Conservation (phyloP, 1,140 invertebrate species). For the Epicauta chinensis region DNA sequence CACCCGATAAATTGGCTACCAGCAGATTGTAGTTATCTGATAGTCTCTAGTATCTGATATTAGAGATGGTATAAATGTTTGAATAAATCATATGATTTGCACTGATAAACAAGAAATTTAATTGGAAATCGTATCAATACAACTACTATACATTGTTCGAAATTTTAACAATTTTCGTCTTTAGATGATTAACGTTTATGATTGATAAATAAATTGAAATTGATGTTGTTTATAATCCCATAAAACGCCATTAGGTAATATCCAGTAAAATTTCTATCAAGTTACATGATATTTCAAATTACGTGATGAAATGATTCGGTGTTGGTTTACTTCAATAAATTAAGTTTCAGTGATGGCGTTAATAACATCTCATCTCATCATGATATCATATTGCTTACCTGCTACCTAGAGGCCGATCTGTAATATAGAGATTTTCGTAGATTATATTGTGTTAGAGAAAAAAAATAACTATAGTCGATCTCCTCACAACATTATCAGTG, state of each 20-base stretch:
- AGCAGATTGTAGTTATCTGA: conserved; percentile 23
- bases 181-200: too few species aligned
- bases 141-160: too few species aligned
- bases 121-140: too few species aligned
- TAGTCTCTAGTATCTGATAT: conserved; percentile 13
- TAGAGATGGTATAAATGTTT: too few species aligned
- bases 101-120: too few species aligned
- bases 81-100: neutral
- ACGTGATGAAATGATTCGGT: conserved; percentile 7
- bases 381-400: conserved; percentile 9
- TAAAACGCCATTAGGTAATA: conserved; percentile 15
- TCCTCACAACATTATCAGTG: too few species aligned
- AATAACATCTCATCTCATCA: conserved; percentile 6
- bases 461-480: too few species aligned
- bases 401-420: conserved; percentile 2
- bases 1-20: conserved; percentile 40
- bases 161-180: too few species aligned
- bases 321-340: conserved; percentile 10
- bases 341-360: conserved; percentile 8
- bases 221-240: conserved; percentile 4
- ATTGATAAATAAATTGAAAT: too few species aligned
- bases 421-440: too few species aligned
- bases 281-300: conserved; percentile 15
- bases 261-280: conserved; percentile 4
- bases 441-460: too few species aligned